phyloP scores from a whole-genome alignment of 2,113 vertebrate species.

The Oncorhynchus tshawytscha region DNA sequence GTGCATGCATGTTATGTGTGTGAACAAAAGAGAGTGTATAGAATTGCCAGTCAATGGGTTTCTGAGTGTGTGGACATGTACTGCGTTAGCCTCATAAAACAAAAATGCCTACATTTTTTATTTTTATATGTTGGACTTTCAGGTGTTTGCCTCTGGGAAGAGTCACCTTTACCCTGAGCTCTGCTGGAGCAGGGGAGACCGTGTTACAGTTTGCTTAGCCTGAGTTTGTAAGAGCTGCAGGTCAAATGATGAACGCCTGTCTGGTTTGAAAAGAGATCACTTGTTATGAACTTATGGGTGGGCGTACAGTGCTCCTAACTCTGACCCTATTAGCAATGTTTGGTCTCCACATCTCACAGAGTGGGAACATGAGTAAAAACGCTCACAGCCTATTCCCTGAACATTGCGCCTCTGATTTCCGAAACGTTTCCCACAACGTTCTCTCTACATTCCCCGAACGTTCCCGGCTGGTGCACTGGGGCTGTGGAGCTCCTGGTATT shows the following conservation, averaged over 20 bases:
- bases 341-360: conserved; percentile 17
- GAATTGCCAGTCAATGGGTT: too few species aligned
- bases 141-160: conserved; percentile 10
- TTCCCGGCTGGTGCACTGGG: background rate
- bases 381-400: conserved; percentile 19
- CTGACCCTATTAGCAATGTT: conserved; percentile 30
- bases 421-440: conserved; percentile 19
- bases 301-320: conserved; percentile 5
- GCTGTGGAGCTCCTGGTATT: conserved; percentile 1
- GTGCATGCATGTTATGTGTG: background rate
- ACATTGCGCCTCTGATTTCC: conserved; percentile 6
- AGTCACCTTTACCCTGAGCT: background rate
- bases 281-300: conserved; percentile 29
- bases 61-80: background rate
- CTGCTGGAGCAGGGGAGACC: background rate
- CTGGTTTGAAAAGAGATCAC: conserved; percentile 17
- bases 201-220: conserved; percentile 6
- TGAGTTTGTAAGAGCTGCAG: conserved; percentile 1
- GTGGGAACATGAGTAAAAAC: conserved; percentile 25
- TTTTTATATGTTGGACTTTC: background rate
- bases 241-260: conserved; percentile 3
- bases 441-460: background rate
- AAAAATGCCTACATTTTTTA: background rate
- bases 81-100: background rate
- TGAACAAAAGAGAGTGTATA: background rate